A percentile compares a stretch with the other conserved stretches of the same genome.
These are phyloP conservation scores for Todiramphus saurophagus DNA, from an alignment of 2,113 vertebrate species.

Conservation along the genomic window DNA sequence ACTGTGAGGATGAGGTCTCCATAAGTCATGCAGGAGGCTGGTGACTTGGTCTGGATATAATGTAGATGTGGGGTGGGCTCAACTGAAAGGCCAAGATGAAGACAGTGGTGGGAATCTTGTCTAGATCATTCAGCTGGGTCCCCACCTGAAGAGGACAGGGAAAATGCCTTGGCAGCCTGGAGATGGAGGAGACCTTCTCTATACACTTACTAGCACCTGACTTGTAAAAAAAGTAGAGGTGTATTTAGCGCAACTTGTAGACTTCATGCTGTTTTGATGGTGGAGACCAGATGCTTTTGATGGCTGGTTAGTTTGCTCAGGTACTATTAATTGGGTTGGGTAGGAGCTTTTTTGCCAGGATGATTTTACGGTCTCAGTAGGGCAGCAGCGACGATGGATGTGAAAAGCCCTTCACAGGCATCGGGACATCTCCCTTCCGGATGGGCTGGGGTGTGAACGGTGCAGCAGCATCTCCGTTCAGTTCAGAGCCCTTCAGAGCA, in stretches of 20 bases:
- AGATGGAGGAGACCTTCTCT: not conserved
- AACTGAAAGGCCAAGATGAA: not conserved
- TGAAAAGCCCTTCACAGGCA: not conserved
- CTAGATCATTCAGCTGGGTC: not conserved
- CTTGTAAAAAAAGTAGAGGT: not conserved
- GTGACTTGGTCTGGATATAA: not conserved
- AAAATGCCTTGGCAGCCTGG: not conserved
- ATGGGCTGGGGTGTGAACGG: not conserved
- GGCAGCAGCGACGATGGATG: not conserved
- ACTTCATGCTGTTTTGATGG: not conserved
- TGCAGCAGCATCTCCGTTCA: accelerated
- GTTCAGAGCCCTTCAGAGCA: not conserved
- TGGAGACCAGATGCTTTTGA: not conserved
- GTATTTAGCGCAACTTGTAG: conserved; percentile 13
- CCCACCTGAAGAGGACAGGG: not conserved
- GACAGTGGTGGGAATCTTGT: not conserved
- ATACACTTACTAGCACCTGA: not conserved
- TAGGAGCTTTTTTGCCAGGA: not conserved
- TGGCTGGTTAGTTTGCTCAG: not conserved
- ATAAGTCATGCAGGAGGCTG: not conserved
- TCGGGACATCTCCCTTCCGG: not conserved
- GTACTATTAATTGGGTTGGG: not conserved
- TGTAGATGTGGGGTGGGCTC: not conserved
- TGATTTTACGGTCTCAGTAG: not conserved
- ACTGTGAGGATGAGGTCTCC: not conserved